A percentile compares a stretch with the other conserved stretches of the same genome.
These are phyloP conservation scores for Tinea semifulvella DNA, from an alignment of 2,888 invertebrate genomes.

Conservation along the genomic window DNA sequence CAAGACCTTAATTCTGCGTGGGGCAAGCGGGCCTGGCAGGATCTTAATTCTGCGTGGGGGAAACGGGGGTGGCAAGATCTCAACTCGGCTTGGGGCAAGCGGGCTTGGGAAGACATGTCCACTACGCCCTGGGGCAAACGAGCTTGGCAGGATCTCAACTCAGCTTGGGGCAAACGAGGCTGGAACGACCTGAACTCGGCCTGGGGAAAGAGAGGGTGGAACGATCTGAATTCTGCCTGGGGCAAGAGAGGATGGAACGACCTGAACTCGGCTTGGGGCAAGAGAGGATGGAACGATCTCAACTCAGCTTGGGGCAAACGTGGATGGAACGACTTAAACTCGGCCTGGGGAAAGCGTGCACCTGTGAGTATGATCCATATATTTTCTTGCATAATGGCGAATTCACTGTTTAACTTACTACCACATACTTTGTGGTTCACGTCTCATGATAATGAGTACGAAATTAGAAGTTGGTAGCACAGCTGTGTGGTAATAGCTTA, in stretches of 20 bases:
- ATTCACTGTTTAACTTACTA: too few species aligned
- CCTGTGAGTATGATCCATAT: conserved; percentile 37
- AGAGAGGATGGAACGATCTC: conserved; percentile 60
- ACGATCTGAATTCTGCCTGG: conserved; percentile 57
- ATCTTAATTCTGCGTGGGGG: conserved; percentile 66
- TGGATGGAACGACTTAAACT: conserved; percentile 54
- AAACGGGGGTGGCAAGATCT: conserved; percentile 68
- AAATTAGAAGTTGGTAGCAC: too few species aligned
- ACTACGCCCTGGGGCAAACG: conserved; percentile 67
- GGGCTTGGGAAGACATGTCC: conserved; percentile 64
- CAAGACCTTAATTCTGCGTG: conserved; percentile 59
- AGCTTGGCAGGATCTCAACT: conserved; percentile 65
- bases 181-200: conserved; percentile 55
- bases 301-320: conserved; percentile 57
- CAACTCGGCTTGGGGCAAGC: conserved; percentile 66
- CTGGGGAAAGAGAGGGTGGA: conserved; percentile 68
- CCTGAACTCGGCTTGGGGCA: conserved; percentile 53
- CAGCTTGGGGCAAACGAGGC: conserved; percentile 68
- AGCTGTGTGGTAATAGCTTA: too few species aligned
- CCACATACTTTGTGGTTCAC: too few species aligned
- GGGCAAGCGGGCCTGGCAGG: conserved; percentile 71
- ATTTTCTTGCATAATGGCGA: too few species aligned
- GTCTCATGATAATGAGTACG: too few species aligned
- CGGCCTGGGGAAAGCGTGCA: conserved; percentile 58
- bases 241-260: conserved; percentile 67